Percentiles rank a stretch among this genome's conserved stretches.
Evolutionary conservation across 1,140 invertebrate species (phyloP).

Genomic region (Calosoma granatense): DNA sequence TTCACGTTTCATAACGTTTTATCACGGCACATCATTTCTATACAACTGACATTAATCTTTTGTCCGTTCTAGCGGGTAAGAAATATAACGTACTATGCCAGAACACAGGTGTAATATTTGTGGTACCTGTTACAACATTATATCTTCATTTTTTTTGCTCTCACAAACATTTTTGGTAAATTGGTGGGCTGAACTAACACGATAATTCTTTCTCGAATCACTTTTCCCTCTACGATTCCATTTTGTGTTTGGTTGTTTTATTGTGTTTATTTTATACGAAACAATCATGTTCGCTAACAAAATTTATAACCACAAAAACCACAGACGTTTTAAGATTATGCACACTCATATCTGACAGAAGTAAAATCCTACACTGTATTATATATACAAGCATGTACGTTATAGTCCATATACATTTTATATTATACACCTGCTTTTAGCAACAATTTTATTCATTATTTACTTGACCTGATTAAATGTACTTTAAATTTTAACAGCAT

Average conservation of each 20-base stretch:
- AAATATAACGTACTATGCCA: neutral
- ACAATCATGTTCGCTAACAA: too few species aligned
- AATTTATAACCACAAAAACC: too few species aligned
- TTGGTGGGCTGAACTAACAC: neutral
- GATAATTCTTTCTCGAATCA: constrained; percentile 5
- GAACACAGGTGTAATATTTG: neutral
- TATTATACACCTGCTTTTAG: too few species aligned
- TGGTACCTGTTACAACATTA: neutral
- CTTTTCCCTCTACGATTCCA: neutral
- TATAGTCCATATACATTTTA: too few species aligned
- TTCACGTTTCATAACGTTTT: neutral
- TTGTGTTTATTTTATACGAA: constrained; percentile 1
- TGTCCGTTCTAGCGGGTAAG: neutral
- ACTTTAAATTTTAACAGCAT: too few species aligned
- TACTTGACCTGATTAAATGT: too few species aligned
- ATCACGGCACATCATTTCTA: neutral
- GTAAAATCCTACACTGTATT: too few species aligned
- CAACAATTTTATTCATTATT: too few species aligned
- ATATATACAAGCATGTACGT: too few species aligned
- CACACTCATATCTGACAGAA: too few species aligned
- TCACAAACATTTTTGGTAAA: neutral
- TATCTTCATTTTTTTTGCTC: too few species aligned
- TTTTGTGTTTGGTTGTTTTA: neutral
- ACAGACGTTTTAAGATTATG: too few species aligned
- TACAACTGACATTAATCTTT: neutral